Evolutionary conservation across 2,888 invertebrate genomes (phyloP).

Genomic region (Latrodectus hesperus): DNA sequence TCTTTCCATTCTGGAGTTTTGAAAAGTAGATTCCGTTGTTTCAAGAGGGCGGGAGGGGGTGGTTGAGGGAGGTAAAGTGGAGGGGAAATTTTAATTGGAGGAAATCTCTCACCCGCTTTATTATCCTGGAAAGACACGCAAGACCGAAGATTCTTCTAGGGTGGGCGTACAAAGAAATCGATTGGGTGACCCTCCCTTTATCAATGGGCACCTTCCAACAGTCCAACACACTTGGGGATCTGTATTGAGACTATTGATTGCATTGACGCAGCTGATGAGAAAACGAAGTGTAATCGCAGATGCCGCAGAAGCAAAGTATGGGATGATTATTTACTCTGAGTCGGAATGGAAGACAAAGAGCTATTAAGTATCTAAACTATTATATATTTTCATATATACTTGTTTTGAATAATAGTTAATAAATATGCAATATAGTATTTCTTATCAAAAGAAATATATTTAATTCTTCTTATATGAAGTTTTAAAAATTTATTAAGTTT

Average conservation of each 20-base stretch:
- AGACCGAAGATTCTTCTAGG: conserved; percentile 5
- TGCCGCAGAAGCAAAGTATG: not conserved
- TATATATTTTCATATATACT: too few relatives aligned
- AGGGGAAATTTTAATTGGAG: conserved; percentile 61
- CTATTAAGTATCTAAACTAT: too few relatives aligned
- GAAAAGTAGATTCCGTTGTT: conserved; percentile 60
- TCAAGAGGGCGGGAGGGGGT: conserved; percentile 11
- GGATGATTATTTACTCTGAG: too few relatives aligned
- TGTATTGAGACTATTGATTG: not conserved
- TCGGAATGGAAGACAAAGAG: too few relatives aligned
- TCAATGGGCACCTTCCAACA: not conserved
- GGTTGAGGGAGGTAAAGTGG: not conserved
- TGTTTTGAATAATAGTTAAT: too few relatives aligned
- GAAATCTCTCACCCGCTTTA: conserved; percentile 49
- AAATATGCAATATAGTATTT: too few relatives aligned
- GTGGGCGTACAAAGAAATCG: not conserved
- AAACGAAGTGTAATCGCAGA: conserved; percentile 5
- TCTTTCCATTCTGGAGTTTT: not conserved
- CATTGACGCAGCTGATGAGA: not conserved
- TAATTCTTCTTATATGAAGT: too few relatives aligned
- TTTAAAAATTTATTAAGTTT: too few relatives aligned
- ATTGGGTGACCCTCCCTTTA: not conserved
- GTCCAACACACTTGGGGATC: not conserved
- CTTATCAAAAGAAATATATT: too few relatives aligned
- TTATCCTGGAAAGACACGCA: conserved; percentile 30